phyloP scores from a whole-genome alignment of 2,888 invertebrate genomes.

The Platynereis dumerilii region DNA sequence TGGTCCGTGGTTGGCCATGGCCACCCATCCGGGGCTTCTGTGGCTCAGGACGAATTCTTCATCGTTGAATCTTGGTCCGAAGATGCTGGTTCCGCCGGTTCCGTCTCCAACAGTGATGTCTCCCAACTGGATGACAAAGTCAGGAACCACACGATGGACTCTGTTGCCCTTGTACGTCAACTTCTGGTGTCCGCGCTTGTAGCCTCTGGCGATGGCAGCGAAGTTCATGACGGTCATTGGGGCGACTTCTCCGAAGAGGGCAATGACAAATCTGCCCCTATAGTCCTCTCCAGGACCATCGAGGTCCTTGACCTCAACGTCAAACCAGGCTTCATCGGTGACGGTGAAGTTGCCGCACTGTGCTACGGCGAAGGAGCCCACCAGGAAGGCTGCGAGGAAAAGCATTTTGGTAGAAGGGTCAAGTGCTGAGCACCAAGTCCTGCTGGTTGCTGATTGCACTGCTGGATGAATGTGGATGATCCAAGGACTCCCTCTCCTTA shows the following conservation, averaged over 20 bases:
- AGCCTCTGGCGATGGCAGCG: slow-evolving; percentile 52
- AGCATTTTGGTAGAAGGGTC: slow-evolving; percentile 9
- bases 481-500: no score
- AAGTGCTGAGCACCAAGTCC: no score
- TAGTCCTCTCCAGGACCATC: slow-evolving; percentile 51
- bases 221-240: slow-evolving; percentile 63
- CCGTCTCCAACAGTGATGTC: slow-evolving; percentile 62
- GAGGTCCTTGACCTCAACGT: slow-evolving; percentile 54
- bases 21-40: slow-evolving; percentile 58
- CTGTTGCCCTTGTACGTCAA: slow-evolving; percentile 53
- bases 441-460: no score
- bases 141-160: slow-evolving; percentile 61
- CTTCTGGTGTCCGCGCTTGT: slow-evolving; percentile 44
- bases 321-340: slow-evolving; percentile 57
- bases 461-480: no score
- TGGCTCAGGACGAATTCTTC: slow-evolving; percentile 61
- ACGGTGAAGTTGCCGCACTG: slow-evolving; percentile 46
- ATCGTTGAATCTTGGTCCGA: slow-evolving; percentile 59
- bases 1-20: slow-evolving; percentile 63
- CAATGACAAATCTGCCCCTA: slow-evolving; percentile 52
- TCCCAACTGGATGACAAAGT: slow-evolving; percentile 63
- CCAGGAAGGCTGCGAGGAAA: slow-evolving; percentile 31
- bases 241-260: slow-evolving; percentile 58
- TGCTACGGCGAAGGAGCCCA: slow-evolving; percentile 18
- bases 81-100: slow-evolving; percentile 62